Conservation (phyloP, 2,888 invertebrate species). For the Tinea trinotella region DNA sequence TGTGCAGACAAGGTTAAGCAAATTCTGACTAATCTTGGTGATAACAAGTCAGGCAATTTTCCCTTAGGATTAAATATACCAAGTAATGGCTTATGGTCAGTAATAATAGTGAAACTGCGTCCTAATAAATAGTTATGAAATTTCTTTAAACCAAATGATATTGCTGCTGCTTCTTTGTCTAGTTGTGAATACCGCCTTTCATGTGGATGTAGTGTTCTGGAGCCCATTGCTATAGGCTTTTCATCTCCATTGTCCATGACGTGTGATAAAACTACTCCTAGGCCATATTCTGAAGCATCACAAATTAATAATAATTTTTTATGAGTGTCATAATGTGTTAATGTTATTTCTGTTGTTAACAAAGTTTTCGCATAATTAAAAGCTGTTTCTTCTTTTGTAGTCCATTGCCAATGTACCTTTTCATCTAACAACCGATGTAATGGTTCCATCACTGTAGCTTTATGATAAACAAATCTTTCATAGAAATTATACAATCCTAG, state of each 20-base stretch:
- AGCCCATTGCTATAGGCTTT: slow-evolving; percentile 22
- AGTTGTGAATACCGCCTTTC: slow-evolving; percentile 23
- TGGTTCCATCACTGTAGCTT: slow-evolving; percentile 15
- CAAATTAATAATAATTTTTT: slow-evolving; percentile 23
- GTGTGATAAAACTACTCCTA: slow-evolving; percentile 23
- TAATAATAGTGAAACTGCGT: slow-evolving; percentile 22
- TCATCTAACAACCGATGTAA: slow-evolving; percentile 10
- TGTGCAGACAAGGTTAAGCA: slow-evolving; percentile 24
- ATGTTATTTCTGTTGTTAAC: slow-evolving; percentile 19
- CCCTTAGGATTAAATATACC: slow-evolving; percentile 21
- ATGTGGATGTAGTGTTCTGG: slow-evolving; percentile 22
- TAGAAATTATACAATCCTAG: too few species aligned
- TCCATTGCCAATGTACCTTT: slow-evolving; percentile 13
- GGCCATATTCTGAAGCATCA: slow-evolving; percentile 25
- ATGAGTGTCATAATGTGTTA: slow-evolving; percentile 24
- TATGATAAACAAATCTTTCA: not conserved
- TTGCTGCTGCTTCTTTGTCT: slow-evolving; percentile 25
- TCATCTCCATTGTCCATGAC: slow-evolving; percentile 24
- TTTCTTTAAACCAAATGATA: slow-evolving; percentile 23
- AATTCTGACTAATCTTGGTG: slow-evolving; percentile 25
- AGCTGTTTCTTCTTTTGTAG: slow-evolving; percentile 20
- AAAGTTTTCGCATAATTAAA: slow-evolving; percentile 21
- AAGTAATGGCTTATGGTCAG: slow-evolving; percentile 23
- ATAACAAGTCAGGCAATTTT: slow-evolving; percentile 23
- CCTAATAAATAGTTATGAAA: not conserved